phyloP scores from a whole-genome alignment of 2,888 invertebrate species.

The Formica aserva region DNA sequence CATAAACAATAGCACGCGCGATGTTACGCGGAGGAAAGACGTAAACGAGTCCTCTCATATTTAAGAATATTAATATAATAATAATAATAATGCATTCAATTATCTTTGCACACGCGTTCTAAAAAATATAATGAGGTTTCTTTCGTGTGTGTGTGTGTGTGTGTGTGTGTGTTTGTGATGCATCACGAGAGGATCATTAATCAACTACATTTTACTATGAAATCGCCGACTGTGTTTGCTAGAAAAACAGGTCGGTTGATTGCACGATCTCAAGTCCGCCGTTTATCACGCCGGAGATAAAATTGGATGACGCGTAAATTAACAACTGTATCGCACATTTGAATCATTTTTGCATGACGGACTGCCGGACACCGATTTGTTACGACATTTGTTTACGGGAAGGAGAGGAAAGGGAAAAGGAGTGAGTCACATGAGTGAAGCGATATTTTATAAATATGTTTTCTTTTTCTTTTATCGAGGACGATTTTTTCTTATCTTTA shows the following conservation, averaged over 20 bases:
- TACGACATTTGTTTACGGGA: constrained; percentile 15
- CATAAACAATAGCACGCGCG: constrained; percentile 20
- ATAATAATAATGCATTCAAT: not conserved
- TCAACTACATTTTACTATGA: not conserved
- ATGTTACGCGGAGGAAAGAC: not conserved
- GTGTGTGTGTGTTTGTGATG: not conserved
- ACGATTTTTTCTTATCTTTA: constrained; percentile 43
- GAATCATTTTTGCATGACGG: not conserved
- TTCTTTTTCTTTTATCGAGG: constrained; percentile 22
- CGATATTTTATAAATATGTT: not conserved
- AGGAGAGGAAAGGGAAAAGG: not conserved
- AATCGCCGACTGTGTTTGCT: not conserved
- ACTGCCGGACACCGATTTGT: not conserved
- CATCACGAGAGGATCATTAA: not conserved
- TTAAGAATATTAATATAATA: not conserved
- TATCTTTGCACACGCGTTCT: not conserved
- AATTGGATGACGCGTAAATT: constrained; percentile 43
- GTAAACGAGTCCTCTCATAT: not conserved
- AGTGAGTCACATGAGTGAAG: not conserved
- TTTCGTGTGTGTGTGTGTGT: not conserved
- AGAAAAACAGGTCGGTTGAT: not conserved
- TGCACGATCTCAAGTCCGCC: constrained; percentile 27
- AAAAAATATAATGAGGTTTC: not conserved
- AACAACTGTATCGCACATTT: constrained; percentile 45
- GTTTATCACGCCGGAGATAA: constrained; percentile 53